Evolutionary conservation across 2,888 invertebrate genomes (phyloP).

Genomic region (Brassicogethes aeneus): DNA sequence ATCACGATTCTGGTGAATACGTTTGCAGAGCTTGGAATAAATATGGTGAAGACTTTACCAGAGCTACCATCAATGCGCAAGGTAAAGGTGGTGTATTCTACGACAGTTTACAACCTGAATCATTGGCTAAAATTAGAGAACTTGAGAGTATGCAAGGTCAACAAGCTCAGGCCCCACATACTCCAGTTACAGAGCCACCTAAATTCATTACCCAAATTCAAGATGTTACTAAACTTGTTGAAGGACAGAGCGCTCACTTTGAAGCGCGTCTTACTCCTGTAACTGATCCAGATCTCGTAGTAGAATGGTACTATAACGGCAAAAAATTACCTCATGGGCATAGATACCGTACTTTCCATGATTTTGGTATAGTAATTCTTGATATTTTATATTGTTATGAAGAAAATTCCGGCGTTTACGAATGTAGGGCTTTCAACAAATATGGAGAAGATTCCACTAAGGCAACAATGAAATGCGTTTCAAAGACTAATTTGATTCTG

Average conservation of each 20-base stretch:
- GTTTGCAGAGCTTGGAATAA: slow-evolving; percentile 87
- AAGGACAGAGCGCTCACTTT: slow-evolving; percentile 91
- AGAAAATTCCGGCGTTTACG: slow-evolving; percentile 90
- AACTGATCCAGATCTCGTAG: slow-evolving; percentile 87
- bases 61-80: slow-evolving; percentile 73
- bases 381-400: slow-evolving; percentile 95
- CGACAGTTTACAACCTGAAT: slow-evolving; percentile 86
- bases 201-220: slow-evolving; percentile 82
- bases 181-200: slow-evolving; percentile 72
- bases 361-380: slow-evolving; percentile 92
- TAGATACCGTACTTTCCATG: slow-evolving; percentile 94
- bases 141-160: slow-evolving; percentile 67
- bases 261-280: slow-evolving; percentile 90
- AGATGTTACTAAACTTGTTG: slow-evolving; percentile 77
- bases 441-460: slow-evolving; percentile 81
- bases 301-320: slow-evolving; percentile 94
- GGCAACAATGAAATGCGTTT: slow-evolving; percentile 76
- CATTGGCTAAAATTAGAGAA: slow-evolving; percentile 78
- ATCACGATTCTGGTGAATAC: slow-evolving; percentile 89
- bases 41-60: slow-evolving; percentile 82
- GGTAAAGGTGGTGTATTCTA: slow-evolving; percentile 80
- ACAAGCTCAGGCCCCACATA: slow-evolving; percentile 53
- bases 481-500: slow-evolving; percentile 81
- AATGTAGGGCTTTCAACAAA: slow-evolving; percentile 88
- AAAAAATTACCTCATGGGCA: slow-evolving; percentile 90